Conservation (phyloP, 2,888 invertebrate genomes). For the Caenorhabditis plicata region DNA sequence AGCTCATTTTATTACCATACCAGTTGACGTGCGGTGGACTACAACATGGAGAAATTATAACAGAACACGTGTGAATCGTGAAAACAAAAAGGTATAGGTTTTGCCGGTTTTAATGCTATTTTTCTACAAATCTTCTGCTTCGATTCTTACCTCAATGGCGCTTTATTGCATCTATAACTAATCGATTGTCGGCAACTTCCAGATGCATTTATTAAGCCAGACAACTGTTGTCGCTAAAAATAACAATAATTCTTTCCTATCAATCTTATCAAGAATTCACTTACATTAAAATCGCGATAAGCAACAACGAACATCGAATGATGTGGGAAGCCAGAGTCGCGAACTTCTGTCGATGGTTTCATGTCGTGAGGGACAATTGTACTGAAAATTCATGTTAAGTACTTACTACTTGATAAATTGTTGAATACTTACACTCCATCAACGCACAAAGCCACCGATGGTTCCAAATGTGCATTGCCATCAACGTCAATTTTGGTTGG, state of each 20-base stretch:
- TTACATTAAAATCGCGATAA: conserved; percentile 45
- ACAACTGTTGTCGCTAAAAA: conserved; percentile 38
- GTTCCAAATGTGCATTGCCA: conserved; percentile 42
- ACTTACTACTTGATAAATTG: neutral
- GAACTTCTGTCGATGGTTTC: conserved; percentile 37
- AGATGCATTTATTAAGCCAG: conserved; percentile 31
- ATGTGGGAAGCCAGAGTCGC: conserved; percentile 22
- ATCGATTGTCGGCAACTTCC: conserved; percentile 39
- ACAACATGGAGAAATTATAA: no score
- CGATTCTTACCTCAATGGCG: conserved; percentile 36
- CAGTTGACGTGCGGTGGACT: no score
- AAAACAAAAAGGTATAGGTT: no score
- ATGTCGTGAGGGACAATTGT: conserved; percentile 55
- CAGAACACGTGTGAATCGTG: no score
- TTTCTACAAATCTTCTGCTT: no score
- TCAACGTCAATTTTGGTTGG: conserved; percentile 58
- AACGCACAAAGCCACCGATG: conserved; percentile 42
- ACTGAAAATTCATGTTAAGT: conserved; percentile 5
- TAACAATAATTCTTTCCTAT: no score
- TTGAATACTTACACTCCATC: conserved; percentile 27
- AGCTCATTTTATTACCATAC: no score
- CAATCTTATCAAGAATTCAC: no score
- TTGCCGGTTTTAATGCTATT: no score
- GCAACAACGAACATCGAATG: conserved; percentile 39
- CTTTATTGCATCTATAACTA: conserved; percentile 46